Evolutionary conservation across 2,888 invertebrate species (phyloP).

Genomic region (Mimumesa dahlbomi): DNA sequence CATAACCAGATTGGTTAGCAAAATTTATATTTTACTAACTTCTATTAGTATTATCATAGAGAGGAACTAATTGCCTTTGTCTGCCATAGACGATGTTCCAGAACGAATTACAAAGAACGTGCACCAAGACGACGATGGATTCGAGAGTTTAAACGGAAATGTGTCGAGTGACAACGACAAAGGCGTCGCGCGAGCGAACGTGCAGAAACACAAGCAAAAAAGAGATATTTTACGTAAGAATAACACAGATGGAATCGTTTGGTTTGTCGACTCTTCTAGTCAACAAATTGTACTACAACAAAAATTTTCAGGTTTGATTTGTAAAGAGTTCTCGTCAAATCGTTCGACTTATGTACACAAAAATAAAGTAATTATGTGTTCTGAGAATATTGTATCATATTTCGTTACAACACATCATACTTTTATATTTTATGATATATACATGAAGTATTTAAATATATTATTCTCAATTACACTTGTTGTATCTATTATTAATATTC

Average conservation of each 20-base stretch:
- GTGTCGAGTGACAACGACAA: conserved; percentile 86
- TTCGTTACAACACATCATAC: not conserved
- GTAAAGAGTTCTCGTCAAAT: no score
- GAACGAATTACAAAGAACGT: conserved; percentile 66
- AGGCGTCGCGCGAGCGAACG: conserved; percentile 17
- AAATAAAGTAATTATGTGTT: not conserved
- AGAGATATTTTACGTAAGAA: conserved; percentile 24
- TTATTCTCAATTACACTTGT: not conserved
- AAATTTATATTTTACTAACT: conserved; percentile 13
- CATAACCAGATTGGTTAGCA: conserved; percentile 46
- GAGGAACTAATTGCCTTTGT: no score
- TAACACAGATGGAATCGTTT: conserved; percentile 31
- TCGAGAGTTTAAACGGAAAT: conserved; percentile 92
- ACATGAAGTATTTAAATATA: not conserved
- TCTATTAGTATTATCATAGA: conserved; percentile 2
- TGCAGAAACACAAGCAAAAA: conserved; percentile 28
- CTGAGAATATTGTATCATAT: not conserved
- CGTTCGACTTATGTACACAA: no score
- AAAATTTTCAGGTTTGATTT: conserved; percentile 59
- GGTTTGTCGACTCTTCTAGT: conserved; percentile 32
- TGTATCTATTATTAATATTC: conserved; percentile 3
- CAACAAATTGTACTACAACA: conserved; percentile 31
- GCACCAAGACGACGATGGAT: conserved; percentile 88
- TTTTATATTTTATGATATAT: not conserved
- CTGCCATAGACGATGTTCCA: conserved; percentile 55